Evolutionary conservation across 2,113 vertebrate genomes (phyloP).

Genomic region (Petromus typicus): DNA sequence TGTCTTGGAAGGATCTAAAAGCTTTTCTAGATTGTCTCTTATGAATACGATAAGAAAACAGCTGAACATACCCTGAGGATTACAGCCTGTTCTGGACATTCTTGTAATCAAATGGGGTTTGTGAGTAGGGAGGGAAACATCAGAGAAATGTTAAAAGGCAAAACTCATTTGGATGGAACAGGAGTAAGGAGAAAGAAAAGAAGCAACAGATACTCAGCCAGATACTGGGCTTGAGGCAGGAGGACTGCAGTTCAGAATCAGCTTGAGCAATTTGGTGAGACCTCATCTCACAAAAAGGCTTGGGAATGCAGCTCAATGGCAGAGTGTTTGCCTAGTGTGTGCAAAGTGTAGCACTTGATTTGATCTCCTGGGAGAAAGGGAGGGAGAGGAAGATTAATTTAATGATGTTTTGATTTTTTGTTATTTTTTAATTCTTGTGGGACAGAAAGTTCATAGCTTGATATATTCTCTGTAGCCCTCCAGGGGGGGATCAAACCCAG

Average conservation of each 20-base stretch:
- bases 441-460: neutral
- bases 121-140: neutral
- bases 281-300: neutral
- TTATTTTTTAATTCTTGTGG: neutral
- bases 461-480: neutral
- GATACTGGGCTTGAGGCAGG: neutral
- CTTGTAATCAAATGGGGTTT: neutral
- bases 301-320: neutral
- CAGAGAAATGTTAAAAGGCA: neutral
- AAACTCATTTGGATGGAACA: neutral
- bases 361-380: neutral
- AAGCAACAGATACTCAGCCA: neutral
- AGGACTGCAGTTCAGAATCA: neutral
- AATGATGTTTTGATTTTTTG: neutral
- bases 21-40: conserved; percentile 9
- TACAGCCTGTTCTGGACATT: conserved; percentile 11
- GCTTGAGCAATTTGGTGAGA: neutral
- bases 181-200: neutral
- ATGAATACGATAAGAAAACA: neutral
- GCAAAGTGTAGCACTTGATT: neutral
- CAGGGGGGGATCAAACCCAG: neutral
- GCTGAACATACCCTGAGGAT: neutral
- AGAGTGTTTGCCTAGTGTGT: neutral
- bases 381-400: neutral
- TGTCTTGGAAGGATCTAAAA: neutral